Evolutionary conservation across 2,113 vertebrate genomes (phyloP), one percentile per base, ranked within the genome.

Genomic region (Condylura cristata): DNA sequence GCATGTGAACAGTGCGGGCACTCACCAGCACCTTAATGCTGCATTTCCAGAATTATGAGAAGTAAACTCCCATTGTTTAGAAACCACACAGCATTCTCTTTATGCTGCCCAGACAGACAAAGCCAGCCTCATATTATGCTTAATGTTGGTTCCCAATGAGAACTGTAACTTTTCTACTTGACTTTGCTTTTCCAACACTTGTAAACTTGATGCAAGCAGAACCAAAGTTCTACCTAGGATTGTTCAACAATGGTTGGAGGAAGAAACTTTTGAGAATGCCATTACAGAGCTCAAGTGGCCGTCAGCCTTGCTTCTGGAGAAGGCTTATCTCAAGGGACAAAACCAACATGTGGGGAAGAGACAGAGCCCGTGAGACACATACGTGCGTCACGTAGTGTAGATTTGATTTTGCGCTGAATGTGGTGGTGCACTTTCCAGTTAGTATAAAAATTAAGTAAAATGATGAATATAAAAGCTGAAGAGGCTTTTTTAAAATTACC

Each of bases 381-480:
- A 61, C n/a, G n/a, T 10, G 18, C 6, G 51, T 66, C 48, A 75
- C 22, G 53, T 41, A 74, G 65, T 6, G 12, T 34, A 37, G 28
- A 60, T 46, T 70, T 48, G 44, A 94, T 53, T 74, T 63, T 75
- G 71, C 86, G 61, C 58, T 86, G 51, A 51, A 32, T 10, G 44
- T 78, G n/a, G 58, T 44, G n/a, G 58, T 46, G 58, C 14, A 84
- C 53, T n/a, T 80, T 2, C 46, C 66, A 88, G 48, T 89, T 66
- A 71, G 44, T 56, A 3, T 34, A 89, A 68, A 44, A 81, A 70
- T 92, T 75, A 85, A 75, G 91, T 75, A 24, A 93, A 93, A 53
- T 24, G 61, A 89, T 74, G 32, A 89, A 68, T 34, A 81, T 28
- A 81, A 89, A 89, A 17, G 8, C 28, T 37, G 53, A 46, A 46